Base-by-base conservation (phyloP, 2,888 invertebrate species). In the Artemia sp. region DNA sequence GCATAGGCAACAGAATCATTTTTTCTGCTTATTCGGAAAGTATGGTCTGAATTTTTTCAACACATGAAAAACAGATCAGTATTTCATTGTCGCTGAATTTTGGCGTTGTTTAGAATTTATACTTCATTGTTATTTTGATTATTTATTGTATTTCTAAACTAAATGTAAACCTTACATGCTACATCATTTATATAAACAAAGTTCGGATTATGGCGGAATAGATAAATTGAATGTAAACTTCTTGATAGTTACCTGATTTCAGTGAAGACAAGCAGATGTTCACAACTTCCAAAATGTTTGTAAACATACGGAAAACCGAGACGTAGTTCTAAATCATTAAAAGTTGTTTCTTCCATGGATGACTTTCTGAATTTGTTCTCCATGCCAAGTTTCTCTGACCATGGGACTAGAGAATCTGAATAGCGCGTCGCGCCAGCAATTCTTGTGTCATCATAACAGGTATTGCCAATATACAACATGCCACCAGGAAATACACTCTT, bases 291-390 rank as follows among this genome's bases (percentile, higher is more conserved):
- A 74, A 82, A 81, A 75, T 83, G 83, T 58, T 78, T 74, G 74
- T 80, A 84, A 9, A 83, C 75, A 82, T 86, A 87, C 0, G 88
- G 87, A 75, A 84, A 84, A 0, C 89, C 89, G 8, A 86, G 76
- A 66, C 82, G 79, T 8, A 84, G 76, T 9, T 76, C 78, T 19
- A 87, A 76, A 73, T 83, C 82, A 14, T 77, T 74, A 64, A 87
- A 78, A 51, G 75, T 76, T 0, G 80, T 81, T 72, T 80, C 75
- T 74, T 85, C 83, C 85, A 88, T 86, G 12, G 73, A 72, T 1
- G 77, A 79, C 14, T 80, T 80, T 67, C 80, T 76, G 73, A 85
- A 84, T n/a, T 58, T 58, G 64, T n/a, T 24, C 14, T n/a, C 14
- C 24, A n/a, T n/a, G 11, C n/a, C 24, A 19, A 19, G n/a, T 24